Percentiles rank a stretch among this genome's conserved stretches.
Conservation (phyloP, 2,888 invertebrate species). For the Lasioglossum leucozonium region DNA sequence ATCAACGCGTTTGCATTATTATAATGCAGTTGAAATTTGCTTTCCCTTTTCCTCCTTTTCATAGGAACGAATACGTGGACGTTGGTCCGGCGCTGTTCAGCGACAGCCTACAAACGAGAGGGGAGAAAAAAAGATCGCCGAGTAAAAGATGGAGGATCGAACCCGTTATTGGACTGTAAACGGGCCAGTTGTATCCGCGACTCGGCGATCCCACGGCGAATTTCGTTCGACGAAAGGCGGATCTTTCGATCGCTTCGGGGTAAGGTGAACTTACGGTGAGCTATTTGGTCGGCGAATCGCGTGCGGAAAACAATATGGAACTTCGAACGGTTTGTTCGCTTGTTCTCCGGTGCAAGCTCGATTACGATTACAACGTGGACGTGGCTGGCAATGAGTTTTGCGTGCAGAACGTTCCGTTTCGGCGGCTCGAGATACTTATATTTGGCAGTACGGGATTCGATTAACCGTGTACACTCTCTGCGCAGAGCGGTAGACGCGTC, state of each 20-base stretch:
- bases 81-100: too few relatives aligned
- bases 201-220: not conserved
- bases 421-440: conserved; percentile 38
- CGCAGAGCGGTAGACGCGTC: conserved; percentile 33
- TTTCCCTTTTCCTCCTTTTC: too few relatives aligned
- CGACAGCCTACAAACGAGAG: not conserved
- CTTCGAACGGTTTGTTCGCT: not conserved
- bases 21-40: too few relatives aligned
- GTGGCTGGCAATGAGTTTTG: conserved; percentile 13
- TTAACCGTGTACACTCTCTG: conserved; percentile 41
- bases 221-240: not conserved
- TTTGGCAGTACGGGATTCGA: conserved; percentile 70
- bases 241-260: not conserved
- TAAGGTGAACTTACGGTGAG: not conserved
- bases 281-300: conserved; percentile 4
- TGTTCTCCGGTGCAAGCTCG: not conserved
- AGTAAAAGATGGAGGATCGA: not conserved
- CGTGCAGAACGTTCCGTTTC: conserved; percentile 25
- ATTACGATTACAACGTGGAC: not conserved
- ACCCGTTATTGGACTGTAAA: not conserved
- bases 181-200: not conserved
- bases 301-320: not conserved
- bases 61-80: too few relatives aligned
- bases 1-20: too few relatives aligned
- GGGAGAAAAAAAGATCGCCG: not conserved